A percentile compares a stretch with the other conserved stretches of the same genome.
These are phyloP conservation scores for Thalassoma bifasciatum DNA, from an alignment of 2,113 vertebrate species.

Conservation along the genomic window DNA sequence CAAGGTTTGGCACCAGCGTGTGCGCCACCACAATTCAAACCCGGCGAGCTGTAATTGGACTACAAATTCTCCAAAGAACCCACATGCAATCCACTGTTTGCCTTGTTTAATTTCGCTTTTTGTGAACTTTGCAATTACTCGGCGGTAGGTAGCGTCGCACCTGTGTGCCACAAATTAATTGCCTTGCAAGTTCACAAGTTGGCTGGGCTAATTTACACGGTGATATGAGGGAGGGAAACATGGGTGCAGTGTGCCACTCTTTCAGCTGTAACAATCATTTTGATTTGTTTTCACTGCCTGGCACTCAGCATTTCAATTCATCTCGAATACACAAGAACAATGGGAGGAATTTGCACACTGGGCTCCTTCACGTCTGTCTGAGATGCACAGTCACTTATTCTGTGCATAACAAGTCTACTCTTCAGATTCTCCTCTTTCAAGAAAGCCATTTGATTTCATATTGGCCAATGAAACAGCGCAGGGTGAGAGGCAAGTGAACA, in stretches of 20 bases:
- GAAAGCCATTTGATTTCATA: slow-evolving; percentile 80
- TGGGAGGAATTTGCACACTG: slow-evolving; percentile 59
- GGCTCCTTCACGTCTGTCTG: slow-evolving; percentile 42
- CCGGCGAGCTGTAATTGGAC: slow-evolving; percentile 67
- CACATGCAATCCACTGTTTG: slow-evolving; percentile 30
- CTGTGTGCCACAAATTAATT: slow-evolving; percentile 67
- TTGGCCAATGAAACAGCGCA: slow-evolving; percentile 81
- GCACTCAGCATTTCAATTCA: slow-evolving; percentile 65
- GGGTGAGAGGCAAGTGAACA: slow-evolving; percentile 82
- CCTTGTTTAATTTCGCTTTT: slow-evolving; percentile 65
- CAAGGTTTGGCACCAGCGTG: slow-evolving; percentile 47
- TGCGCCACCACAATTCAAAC: slow-evolving; percentile 39
- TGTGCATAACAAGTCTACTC: slow-evolving; percentile 69
- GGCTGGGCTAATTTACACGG: slow-evolving; percentile 63
- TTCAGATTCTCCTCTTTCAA: slow-evolving; percentile 72
- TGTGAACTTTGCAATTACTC: slow-evolving; percentile 70
- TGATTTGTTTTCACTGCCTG: slow-evolving; percentile 67
- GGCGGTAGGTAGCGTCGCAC: slow-evolving; percentile 43
- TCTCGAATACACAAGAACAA: slow-evolving; percentile 64
- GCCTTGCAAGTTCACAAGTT: slow-evolving; percentile 53
- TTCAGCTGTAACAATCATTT: slow-evolving; percentile 69
- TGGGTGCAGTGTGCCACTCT: slow-evolving; percentile 46
- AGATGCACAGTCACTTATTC: slow-evolving; percentile 60
- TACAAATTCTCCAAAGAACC: slow-evolving; percentile 63
- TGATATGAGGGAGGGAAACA: slow-evolving; percentile 37